Percentiles rank a stretch among this genome's conserved stretches.
Evolutionary conservation across 2,113 vertebrate genomes (phyloP).

Genomic region (Hyaena hyaena): DNA sequence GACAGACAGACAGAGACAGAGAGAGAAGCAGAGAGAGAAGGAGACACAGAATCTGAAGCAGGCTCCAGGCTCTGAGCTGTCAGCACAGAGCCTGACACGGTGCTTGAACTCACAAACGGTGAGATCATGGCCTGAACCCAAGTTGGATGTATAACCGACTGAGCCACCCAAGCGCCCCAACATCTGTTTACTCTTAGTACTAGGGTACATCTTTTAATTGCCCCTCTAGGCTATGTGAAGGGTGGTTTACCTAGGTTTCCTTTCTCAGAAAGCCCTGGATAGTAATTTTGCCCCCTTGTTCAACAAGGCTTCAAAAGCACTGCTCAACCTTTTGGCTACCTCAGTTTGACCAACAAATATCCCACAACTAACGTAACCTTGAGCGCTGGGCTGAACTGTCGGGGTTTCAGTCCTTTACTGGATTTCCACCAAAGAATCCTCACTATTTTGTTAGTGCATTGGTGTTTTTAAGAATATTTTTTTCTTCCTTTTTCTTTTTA

Average conservation of each 20-base stretch:
- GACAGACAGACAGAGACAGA: too few species aligned
- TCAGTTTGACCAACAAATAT: not conserved
- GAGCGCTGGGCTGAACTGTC: not conserved
- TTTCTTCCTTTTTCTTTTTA: not conserved
- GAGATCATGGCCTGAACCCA: too few species aligned
- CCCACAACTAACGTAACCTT: not conserved
- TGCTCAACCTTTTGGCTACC: not conserved
- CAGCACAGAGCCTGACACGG: too few species aligned
- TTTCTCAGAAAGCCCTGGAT: not conserved
- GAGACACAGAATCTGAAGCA: too few species aligned
- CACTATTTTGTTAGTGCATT: not conserved
- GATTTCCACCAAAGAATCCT: not conserved
- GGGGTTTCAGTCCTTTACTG: not conserved
- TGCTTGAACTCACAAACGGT: too few species aligned
- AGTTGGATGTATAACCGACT: too few species aligned
- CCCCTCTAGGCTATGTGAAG: not conserved
- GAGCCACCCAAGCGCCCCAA: too few species aligned
- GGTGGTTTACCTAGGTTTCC: not conserved
- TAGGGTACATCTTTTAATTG: not conserved
- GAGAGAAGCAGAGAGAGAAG: too few species aligned
- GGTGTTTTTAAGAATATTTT: not conserved
- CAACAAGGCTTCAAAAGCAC: not conserved
- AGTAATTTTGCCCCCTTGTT: not conserved
- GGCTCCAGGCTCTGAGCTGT: too few species aligned
- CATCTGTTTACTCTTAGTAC: not conserved